phyloP scores from a whole-genome alignment of 2,113 vertebrate genomes.

The Odocoileus virginianus region DNA sequence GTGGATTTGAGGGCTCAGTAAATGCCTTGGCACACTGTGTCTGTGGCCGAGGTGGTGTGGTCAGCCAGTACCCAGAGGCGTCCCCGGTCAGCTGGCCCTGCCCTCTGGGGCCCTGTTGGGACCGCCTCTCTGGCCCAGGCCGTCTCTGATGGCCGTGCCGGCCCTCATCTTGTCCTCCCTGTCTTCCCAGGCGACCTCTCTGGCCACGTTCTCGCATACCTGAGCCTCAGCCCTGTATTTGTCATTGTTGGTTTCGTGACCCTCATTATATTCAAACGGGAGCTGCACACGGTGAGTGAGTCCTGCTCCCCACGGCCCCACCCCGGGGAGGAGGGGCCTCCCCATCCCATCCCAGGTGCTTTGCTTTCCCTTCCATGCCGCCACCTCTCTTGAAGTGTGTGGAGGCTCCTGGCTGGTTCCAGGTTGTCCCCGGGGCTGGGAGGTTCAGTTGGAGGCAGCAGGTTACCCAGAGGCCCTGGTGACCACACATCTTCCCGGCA shows the following conservation, averaged over 20 bases:
- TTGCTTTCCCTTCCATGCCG: not conserved
- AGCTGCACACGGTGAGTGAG: conserved; percentile 97
- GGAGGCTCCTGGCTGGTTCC: not conserved
- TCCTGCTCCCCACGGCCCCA: not conserved
- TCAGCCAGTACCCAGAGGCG: not conserved
- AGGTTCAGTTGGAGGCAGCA: not conserved
- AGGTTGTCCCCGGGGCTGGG: too few relatives aligned
- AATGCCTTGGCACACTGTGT: rapidly evolving
- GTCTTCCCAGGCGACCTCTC: conserved; percentile 89
- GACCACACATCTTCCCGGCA: conserved; percentile 66
- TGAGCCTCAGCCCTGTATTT: conserved; percentile 92
- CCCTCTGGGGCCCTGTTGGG: not conserved
- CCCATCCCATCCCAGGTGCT: not conserved
- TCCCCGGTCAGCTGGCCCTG: not conserved
- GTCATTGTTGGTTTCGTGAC: conserved; percentile 95
- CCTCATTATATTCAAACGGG: conserved; percentile 98
- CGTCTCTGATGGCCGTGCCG: not conserved
- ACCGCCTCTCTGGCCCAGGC: not conserved
- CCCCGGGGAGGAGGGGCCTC: not conserved
- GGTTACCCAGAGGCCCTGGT: not conserved
- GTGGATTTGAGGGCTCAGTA: not conserved
- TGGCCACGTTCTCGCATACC: conserved; percentile 93
- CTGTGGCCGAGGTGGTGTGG: not conserved
- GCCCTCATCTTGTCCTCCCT: conserved; percentile 21
- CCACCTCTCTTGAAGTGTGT: not conserved